Evolutionary conservation across 92 coral and sea anemone species (phyloP), one percentile per base, ranked within the genome.

Genomic region (Plumapathes pennacea): DNA sequence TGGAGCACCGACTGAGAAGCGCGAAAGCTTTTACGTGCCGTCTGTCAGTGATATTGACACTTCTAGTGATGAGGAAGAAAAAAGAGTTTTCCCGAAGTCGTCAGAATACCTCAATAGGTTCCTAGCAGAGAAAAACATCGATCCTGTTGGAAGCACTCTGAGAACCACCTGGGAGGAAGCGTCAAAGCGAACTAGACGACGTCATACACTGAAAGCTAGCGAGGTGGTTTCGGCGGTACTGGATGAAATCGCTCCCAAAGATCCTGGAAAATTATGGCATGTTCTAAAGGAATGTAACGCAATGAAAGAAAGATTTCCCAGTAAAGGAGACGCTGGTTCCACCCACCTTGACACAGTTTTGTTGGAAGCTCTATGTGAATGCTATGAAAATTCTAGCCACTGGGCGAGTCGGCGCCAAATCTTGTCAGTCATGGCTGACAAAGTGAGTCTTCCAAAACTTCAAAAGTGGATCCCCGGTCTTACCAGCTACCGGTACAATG

Each of bases 141-240:
- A 50, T 13, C 64, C 50, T 5, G 42, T 39, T 9, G 33, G 59
- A 26, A n/a, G 21, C 46, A 57, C 33, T 32, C 49, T 44, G n/a
- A 34, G n/a, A n/a, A 34, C 40, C 8, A 8, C 40, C n/a, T 34
- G 45, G 62, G 14, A 54, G 17, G 54, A 60, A 9, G 40, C 67
- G 15, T 43, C 53, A 28, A 53, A 24, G 5, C 17, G 68, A 26
- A 60, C 68, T 1, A 60, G 28, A 60, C 54, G 68, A 20, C 68
- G 13, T 53, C 54, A 60, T 45, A 32, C 9, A n/a, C 54, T 42
- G 3, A 60, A 60, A 60, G 68, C 68, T 32, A 60, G 23, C 43
- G 54, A 60, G 34, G 68, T 54, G 17, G 55, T 60, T 14, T 45
- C 55, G 33, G 68, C 55, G 4, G 68, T 60, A 44, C 68, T 60